Percentiles rank a stretch among this genome's conserved stretches.
phyloP scores from a whole-genome alignment of 1,140 invertebrate genomes.

The Tribolium madens region DNA sequence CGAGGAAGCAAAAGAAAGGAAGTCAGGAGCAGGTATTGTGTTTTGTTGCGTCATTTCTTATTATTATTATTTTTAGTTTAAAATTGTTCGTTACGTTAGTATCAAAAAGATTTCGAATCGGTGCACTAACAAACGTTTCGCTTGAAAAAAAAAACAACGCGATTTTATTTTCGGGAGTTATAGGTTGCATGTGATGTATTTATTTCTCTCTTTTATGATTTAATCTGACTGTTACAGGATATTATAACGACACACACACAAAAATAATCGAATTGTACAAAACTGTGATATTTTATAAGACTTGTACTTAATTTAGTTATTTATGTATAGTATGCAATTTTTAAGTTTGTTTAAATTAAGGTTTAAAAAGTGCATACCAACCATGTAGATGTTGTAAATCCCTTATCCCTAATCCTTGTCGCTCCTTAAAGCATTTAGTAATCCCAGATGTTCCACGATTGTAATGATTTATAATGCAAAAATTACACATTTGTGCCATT shows the following conservation, averaged over 20 bases:
- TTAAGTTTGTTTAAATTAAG: slow-evolving; percentile 36
- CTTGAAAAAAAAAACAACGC: neutral
- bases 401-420: slow-evolving; percentile 25
- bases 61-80: slow-evolving; percentile 46
- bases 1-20: slow-evolving; percentile 55
- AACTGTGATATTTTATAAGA: slow-evolving; percentile 39
- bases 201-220: slow-evolving; percentile 35
- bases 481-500: slow-evolving; percentile 27
- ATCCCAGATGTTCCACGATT: slow-evolving; percentile 14
- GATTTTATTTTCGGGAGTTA: slow-evolving; percentile 1
- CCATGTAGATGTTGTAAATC: slow-evolving; percentile 29
- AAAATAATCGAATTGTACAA: neutral
- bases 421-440: neutral
- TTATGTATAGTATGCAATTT: slow-evolving; percentile 47
- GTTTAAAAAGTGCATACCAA: slow-evolving; percentile 36
- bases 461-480: slow-evolving; percentile 19
- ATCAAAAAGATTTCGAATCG: neutral
- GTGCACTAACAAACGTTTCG: slow-evolving; percentile 26
- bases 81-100: slow-evolving; percentile 28
- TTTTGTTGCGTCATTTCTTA: slow-evolving; percentile 54
- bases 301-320: slow-evolving; percentile 34
- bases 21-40: slow-evolving; percentile 63
- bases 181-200: slow-evolving; percentile 36
- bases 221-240: slow-evolving; percentile 28
- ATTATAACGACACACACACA: slow-evolving; percentile 5